Percentiles rank a stretch among this genome's conserved stretches.
These are phyloP conservation scores for Cassiopea xamachana DNA, from an alignment of 30 jellyfish, hydroid and myxozoan genomes.

Conservation along the genomic window DNA sequence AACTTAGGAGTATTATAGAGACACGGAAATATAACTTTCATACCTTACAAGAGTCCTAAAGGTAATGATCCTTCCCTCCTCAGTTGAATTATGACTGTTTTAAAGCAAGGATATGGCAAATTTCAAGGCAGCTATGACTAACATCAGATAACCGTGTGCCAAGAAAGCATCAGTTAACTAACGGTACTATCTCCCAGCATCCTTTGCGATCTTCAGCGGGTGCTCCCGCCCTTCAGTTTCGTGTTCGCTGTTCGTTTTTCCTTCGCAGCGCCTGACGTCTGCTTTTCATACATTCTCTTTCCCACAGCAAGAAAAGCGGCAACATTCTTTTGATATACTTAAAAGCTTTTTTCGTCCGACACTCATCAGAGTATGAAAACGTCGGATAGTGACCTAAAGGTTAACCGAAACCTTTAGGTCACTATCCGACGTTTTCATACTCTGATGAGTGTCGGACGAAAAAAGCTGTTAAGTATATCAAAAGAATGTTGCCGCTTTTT, in stretches of 20 bases:
- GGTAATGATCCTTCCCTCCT: neutral
- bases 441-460: too few relatives aligned
- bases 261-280: conserved; percentile 2
- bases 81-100: neutral
- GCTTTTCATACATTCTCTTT: neutral
- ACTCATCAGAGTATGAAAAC: too few relatives aligned
- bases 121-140: neutral
- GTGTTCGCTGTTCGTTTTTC: conserved; percentile 19
- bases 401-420: too few relatives aligned
- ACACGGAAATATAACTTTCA: neutral
- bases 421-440: too few relatives aligned
- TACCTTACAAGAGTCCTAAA: neutral
- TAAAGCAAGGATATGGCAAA: neutral
- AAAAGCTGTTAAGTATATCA: too few relatives aligned
- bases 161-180: conserved; percentile 73
- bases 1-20: neutral
- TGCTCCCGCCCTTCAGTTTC: conserved; percentile 68
- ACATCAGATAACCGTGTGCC: conserved; percentile 30
- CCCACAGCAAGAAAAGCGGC: neutral
- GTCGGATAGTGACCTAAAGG: too few relatives aligned
- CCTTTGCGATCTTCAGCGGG: conserved; percentile 59
- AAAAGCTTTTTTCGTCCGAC: too few relatives aligned
- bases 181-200: conserved; percentile 66
- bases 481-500: too few relatives aligned
- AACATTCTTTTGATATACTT: too few relatives aligned